Base-by-base conservation (phyloP, 2,113 vertebrate species). In the Solea senegalensis region DNA sequence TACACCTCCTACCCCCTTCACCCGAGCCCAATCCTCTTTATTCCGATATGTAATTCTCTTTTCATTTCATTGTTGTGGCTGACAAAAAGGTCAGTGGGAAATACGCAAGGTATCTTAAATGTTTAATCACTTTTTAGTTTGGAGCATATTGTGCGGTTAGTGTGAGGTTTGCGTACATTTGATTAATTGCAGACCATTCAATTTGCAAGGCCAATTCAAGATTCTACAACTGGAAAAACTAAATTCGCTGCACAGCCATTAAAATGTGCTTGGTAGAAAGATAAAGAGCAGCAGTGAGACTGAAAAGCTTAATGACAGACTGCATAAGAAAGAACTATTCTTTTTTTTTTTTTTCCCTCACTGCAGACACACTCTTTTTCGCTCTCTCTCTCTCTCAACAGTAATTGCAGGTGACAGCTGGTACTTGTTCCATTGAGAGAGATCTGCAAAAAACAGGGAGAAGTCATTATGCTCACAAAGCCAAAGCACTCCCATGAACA, bases 351-450 rank as follows among this genome's bases (percentile, higher is more conserved):
- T 54, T 64, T 15, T 50, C 54, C 39, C 49, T 44, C 49, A 6
- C 64, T 3, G 5, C 9, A 49, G 46, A 5, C 54, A 16, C 53
- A 26, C 45, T 62, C 58, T 14, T 26, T 53, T 8, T 58, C 46
- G 45, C 71, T 67, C 10, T 68, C 15, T 51, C 56, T 62, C 43
- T 64, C 54, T 46, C 74, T 75, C 51, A 3, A 58, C 82, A 40
- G 66, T 87, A 88, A 89, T 82, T 90, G 82, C 80, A 89, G 84
- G 83, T 87, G 88, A 86, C 83, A 88, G 87, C 80, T 89, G 76
- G 71, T 71, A 52, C 66, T 76, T 84, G 62, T 84, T 81, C 85
- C 66, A 74, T 69, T 83, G 85, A 86, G 75, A 71, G 84, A 69
- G 63, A 80, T 68, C 57, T 13, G 65, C 34, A 55, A 65, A 84